Evolutionary conservation across 2,113 vertebrate genomes (phyloP).

Genomic region (Geothlypis trichas): DNA sequence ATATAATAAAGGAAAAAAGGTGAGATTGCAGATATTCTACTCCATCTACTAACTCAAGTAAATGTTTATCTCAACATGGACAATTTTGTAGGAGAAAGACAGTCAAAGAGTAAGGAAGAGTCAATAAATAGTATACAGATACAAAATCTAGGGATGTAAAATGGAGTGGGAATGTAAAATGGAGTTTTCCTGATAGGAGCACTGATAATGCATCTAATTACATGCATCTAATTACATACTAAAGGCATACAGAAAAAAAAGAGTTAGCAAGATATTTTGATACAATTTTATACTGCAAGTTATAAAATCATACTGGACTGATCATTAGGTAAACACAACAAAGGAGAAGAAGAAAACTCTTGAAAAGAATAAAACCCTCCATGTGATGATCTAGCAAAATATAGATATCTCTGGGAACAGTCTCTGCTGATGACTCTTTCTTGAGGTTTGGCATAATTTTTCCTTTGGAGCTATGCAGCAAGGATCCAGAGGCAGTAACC

Average conservation of each 20-base stretch:
- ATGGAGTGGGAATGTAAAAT: neutral
- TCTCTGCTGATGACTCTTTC: neutral
- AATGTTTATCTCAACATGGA: neutral
- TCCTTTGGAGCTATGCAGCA: neutral
- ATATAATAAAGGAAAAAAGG: neutral
- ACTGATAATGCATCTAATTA: neutral
- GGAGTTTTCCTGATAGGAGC: neutral
- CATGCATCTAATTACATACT: neutral
- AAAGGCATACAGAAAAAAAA: neutral
- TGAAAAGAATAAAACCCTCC: neutral
- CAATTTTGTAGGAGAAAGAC: neutral
- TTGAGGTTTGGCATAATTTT: neutral
- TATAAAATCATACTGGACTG: neutral
- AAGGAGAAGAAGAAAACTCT: neutral
- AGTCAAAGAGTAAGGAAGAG: neutral
- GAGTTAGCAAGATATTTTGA: neutral
- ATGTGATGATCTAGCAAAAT: neutral
- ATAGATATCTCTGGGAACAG: neutral
- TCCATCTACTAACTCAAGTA: neutral
- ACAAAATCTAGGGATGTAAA: neutral
- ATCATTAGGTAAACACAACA: neutral
- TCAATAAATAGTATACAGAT: neutral
- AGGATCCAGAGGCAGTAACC: neutral
- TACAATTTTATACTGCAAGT: neutral
- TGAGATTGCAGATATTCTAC: neutral